Evolutionary conservation across 2,113 vertebrate genomes (phyloP).

Genomic region (Sceloporus undulatus): DNA sequence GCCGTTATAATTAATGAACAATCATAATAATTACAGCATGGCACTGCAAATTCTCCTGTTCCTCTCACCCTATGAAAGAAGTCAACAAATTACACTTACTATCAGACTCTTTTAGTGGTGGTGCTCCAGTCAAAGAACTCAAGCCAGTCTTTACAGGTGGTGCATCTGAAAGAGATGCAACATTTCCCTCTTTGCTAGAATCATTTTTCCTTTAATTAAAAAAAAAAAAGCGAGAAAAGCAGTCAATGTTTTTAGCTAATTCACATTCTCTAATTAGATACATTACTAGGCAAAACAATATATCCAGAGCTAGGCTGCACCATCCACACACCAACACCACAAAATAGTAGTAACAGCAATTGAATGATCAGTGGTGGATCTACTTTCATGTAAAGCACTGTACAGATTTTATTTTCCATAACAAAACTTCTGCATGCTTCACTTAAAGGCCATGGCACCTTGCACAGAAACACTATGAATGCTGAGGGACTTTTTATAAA

Average conservation of each 20-base stretch:
- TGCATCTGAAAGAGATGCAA: constrained; percentile 71
- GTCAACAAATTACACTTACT: constrained; percentile 72
- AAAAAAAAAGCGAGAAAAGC: not conserved
- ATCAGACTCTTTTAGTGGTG: constrained; percentile 72
- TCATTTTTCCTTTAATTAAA: constrained; percentile 81
- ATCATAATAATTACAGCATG: not conserved
- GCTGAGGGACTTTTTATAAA: constrained; percentile 62
- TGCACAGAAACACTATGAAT: constrained; percentile 63
- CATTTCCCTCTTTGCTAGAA: constrained; percentile 65
- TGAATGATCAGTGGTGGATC: not conserved
- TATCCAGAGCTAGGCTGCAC: not conserved
- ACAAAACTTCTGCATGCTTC: constrained; percentile 50
- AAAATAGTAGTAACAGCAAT: not conserved
- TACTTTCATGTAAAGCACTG: not conserved
- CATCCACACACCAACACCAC: not conserved
- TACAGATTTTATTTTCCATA: constrained; percentile 66
- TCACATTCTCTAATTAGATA: not conserved
- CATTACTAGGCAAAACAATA: not conserved
- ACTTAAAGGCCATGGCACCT: constrained; percentile 46
- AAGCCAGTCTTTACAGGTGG: constrained; percentile 66
- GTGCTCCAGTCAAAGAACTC: constrained; percentile 69
- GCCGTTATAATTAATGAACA: not conserved
- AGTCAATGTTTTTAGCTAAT: not conserved
- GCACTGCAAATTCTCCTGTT: not conserved
- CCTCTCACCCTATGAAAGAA: not conserved